These are phyloP conservation scores for Vanacampus margaritifer DNA, from an alignment of 2,113 vertebrate genomes.

Conservation along the genomic window DNA sequence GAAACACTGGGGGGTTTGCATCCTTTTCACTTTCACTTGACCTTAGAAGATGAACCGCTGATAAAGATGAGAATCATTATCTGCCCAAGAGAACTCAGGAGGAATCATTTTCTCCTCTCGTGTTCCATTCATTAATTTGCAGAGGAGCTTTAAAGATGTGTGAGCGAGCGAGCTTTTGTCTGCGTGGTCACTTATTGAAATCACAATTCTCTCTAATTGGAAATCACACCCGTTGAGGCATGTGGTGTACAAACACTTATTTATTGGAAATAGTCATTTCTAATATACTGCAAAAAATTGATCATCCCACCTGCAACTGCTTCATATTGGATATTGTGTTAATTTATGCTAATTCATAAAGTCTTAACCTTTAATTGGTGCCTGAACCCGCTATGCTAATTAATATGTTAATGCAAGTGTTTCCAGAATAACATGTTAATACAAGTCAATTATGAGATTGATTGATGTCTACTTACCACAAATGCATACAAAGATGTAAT, in stretches of 20 bases:
- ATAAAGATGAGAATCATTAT: conserved; percentile 76
- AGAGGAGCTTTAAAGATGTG: conserved; percentile 54
- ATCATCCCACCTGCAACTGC: background rate
- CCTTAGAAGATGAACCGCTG: conserved; percentile 76
- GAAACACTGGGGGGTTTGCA: conserved; percentile 74
- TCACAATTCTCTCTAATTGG: conserved; percentile 27
- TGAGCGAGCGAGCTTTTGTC: conserved; percentile 37
- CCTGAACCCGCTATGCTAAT: conserved; percentile 1
- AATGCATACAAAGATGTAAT: background rate
- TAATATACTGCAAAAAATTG: background rate
- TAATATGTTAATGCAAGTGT: conserved; percentile 1
- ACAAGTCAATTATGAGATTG: background rate
- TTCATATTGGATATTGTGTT: background rate
- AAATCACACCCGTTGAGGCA: conserved; percentile 37
- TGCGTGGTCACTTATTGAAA: conserved; percentile 44
- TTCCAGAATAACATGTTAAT: background rate
- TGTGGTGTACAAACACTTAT: conserved; percentile 37
- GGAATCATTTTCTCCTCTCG: conserved; percentile 64
- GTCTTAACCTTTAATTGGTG: conserved; percentile 6
- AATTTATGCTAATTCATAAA: conserved; percentile 9
- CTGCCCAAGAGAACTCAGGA: conserved; percentile 67
- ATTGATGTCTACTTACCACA: background rate
- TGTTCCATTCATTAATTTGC: conserved; percentile 68
- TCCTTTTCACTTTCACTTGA: conserved; percentile 78
- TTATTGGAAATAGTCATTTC: conserved; percentile 18